Conservation (phyloP, 2,797 vertebrate species). For the Sebastolobus altivelis region DNA sequence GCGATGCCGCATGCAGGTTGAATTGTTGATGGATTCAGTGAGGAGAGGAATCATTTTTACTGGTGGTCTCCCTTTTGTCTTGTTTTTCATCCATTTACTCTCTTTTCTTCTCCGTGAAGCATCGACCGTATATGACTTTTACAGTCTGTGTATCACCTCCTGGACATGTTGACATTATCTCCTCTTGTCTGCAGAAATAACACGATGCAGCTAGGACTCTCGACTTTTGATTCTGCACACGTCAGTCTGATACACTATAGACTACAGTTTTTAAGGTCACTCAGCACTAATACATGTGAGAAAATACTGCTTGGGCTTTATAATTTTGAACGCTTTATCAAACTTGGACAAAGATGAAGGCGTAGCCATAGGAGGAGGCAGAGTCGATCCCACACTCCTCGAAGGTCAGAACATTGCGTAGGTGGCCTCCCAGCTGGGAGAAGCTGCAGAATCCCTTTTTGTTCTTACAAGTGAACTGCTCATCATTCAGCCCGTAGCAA, state of each 20-base stretch:
- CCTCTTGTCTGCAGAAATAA: conserved; percentile 31
- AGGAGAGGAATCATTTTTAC: conserved; percentile 9
- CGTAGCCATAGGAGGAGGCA: background rate
- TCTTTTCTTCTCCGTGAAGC: conserved; percentile 5
- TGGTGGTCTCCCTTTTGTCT: background rate
- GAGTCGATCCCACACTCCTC: conserved; percentile 24
- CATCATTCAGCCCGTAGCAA: conserved; percentile 15
- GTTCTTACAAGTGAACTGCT: background rate
- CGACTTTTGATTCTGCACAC: conserved; percentile 9
- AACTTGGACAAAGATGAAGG: conserved; percentile 39
- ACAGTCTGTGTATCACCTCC: conserved; percentile 13
- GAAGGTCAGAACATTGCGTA: conserved; percentile 53
- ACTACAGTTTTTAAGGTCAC: conserved; percentile 24
- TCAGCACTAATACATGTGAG: background rate
- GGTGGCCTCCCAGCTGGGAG: conserved; percentile 38
- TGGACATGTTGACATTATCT: conserved; percentile 28
- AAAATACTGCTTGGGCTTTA: conserved; percentile 25
- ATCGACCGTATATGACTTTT: background rate
- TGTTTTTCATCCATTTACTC: background rate
- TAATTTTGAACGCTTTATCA: conserved; percentile 23
- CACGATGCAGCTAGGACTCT: background rate
- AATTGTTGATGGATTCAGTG: conserved; percentile 35
- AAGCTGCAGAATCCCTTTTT: conserved; percentile 9
- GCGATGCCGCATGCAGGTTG: conserved; percentile 32
- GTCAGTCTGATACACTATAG: background rate